Conservation (phyloP, 2,797 vertebrate species). For the Characodon lateralis region DNA sequence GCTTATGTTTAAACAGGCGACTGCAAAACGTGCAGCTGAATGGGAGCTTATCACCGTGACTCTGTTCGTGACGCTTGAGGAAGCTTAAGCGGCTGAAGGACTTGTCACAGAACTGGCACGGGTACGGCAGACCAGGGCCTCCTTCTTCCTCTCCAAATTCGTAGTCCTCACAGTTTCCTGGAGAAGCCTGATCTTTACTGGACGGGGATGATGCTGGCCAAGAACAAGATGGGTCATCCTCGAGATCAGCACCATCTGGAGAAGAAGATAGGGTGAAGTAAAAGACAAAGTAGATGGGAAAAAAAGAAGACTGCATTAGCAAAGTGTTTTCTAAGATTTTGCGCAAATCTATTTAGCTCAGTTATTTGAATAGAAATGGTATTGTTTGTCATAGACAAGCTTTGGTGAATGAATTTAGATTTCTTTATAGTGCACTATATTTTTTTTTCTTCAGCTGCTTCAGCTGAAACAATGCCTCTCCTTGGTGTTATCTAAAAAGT, state of each 20-base stretch:
- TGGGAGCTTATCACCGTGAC: conserved; percentile 97
- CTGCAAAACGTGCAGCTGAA: conserved; percentile 99
- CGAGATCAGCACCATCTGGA: conserved; percentile 93
- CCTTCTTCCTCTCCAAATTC: conserved; percentile 98
- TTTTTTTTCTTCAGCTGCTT: conserved; percentile 55
- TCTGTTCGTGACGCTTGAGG: conserved; percentile 98
- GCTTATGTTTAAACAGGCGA: conserved; percentile 98
- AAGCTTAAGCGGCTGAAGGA: conserved; percentile 98
- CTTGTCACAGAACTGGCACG: conserved; percentile 98
- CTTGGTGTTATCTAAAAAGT: conserved; percentile 77
- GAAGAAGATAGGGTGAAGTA: conserved; percentile 42
- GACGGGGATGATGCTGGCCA: conserved; percentile 98
- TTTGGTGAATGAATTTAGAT: conserved; percentile 61
- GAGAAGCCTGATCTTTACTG: conserved; percentile 98
- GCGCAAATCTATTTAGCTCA: conserved; percentile 64
- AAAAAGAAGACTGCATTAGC: conserved; percentile 34
- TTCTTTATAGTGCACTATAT: conserved; percentile 50
- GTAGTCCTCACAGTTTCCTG: conserved; percentile 94
- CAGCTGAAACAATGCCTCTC: conserved; percentile 70
- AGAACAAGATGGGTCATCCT: conserved; percentile 96
- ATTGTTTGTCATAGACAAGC: conserved; percentile 63
- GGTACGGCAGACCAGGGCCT: conserved; percentile 93
- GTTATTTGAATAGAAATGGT: conserved; percentile 53
- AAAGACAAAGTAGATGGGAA: conserved; percentile 16
- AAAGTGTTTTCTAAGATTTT: conserved; percentile 54